Conservation (phyloP, 2,797 vertebrate genomes). For the Siniperca obscura region DNA sequence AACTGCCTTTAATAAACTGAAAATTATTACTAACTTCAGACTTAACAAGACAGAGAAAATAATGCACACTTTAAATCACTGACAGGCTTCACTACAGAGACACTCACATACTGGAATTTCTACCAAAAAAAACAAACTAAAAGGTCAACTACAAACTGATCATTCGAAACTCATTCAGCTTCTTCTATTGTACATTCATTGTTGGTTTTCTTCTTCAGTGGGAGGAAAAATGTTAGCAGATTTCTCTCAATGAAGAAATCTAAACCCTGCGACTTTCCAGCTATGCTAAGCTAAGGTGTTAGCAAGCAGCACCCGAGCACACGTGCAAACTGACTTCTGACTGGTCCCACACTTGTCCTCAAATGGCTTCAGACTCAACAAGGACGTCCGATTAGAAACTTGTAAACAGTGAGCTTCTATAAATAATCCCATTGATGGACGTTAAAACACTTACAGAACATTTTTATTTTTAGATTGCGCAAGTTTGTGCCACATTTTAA, state of each 20-base stretch:
- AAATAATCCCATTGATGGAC: not conserved
- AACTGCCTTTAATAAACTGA: conserved; percentile 1
- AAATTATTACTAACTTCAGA: not conserved
- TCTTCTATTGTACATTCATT: conserved; percentile 29
- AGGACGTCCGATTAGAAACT: conserved; percentile 8
- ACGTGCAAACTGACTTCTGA: not conserved
- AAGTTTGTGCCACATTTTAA: conserved; percentile 5
- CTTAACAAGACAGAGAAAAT: not conserved
- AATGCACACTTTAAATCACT: not conserved
- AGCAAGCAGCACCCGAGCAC: not conserved
- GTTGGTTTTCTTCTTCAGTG: conserved; percentile 4
- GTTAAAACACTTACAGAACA: not conserved
- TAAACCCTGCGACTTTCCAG: not conserved
- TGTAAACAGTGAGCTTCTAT: conserved; percentile 2
- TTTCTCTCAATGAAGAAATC: conserved; percentile 26
- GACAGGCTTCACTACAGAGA: conserved; percentile 5
- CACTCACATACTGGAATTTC: not conserved
- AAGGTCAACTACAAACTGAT: conserved; percentile 35
- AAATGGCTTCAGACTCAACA: conserved; percentile 1
- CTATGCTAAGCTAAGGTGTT: not conserved
- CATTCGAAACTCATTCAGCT: conserved; percentile 20
- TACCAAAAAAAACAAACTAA: not conserved
- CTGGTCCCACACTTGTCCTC: conserved; percentile 22
- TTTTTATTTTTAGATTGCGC: conserved; percentile 43
- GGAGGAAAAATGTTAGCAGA: conserved; percentile 23